Conservation (phyloP, 2,888 invertebrate genomes). For the Synanthedon andrenaeformis region DNA sequence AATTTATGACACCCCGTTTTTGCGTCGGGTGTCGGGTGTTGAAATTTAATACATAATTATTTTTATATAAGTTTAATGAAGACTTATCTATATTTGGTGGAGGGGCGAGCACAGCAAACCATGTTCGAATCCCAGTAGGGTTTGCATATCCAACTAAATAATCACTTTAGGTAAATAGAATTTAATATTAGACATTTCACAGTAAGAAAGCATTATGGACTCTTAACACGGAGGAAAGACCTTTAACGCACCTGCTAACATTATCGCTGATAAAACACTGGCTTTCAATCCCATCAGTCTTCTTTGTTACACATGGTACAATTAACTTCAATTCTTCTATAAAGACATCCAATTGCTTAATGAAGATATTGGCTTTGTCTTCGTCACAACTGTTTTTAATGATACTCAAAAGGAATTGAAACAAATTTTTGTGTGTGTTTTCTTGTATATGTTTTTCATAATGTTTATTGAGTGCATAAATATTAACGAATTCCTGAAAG, state of each 20-base stretch:
- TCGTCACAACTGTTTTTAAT: slow-evolving; percentile 39
- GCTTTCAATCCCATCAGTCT: slow-evolving; percentile 23
- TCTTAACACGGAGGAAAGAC: too few relatives aligned
- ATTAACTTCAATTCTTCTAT: slow-evolving; percentile 43
- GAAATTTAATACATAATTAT: too few relatives aligned
- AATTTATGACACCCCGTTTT: too few relatives aligned
- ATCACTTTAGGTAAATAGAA: too few relatives aligned
- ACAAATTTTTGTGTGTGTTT: slow-evolving; percentile 46
- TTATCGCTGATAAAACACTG: slow-evolving; percentile 48
- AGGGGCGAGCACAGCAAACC: too few relatives aligned
- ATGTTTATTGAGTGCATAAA: slow-evolving; percentile 53
- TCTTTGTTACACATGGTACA: slow-evolving; percentile 45
- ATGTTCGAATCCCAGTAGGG: too few relatives aligned
- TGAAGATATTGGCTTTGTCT: slow-evolving; percentile 41
- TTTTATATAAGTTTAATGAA: too few relatives aligned
- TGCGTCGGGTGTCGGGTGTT: too few relatives aligned
- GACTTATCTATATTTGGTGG: too few relatives aligned
- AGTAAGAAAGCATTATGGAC: too few relatives aligned
- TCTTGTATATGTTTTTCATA: slow-evolving; percentile 51
- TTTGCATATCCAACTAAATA: too few relatives aligned
- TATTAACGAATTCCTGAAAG: slow-evolving; percentile 47
- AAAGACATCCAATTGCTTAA: slow-evolving; percentile 49
- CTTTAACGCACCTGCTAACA: slow-evolving; percentile 36
- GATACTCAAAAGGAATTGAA: slow-evolving; percentile 51
- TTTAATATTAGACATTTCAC: too few relatives aligned